Percentiles rank a stretch among this genome's conserved stretches.
phyloP scores from a whole-genome alignment of 2,888 invertebrate species.

The Ferdinandea cuprea region DNA sequence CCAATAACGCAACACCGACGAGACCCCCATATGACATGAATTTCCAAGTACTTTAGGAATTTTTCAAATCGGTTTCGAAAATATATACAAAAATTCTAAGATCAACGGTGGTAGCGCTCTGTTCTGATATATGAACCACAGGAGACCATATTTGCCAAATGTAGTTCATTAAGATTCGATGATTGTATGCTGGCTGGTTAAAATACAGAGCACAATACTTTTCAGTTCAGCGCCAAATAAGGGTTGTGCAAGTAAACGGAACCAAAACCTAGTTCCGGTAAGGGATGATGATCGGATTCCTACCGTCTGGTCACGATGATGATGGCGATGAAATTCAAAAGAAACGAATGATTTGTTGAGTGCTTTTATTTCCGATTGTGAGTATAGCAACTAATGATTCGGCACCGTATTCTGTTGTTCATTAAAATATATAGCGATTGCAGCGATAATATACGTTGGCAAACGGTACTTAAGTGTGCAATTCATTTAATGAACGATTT shows the following conservation, averaged over 20 bases:
- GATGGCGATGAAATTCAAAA: constrained; percentile 48
- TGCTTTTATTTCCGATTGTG: constrained; percentile 68
- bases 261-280: constrained; percentile 25
- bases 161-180: constrained; percentile 49
- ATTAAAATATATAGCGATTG: no score
- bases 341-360: constrained; percentile 65
- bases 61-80: constrained; percentile 33
- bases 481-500: no score
- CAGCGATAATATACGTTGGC: neutral
- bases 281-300: constrained; percentile 57
- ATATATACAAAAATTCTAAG: constrained; percentile 29
- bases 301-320: constrained; percentile 40
- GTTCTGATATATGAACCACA: constrained; percentile 30
- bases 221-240: constrained; percentile 38
- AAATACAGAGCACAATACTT: neutral
- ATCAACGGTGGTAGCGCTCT: constrained; percentile 52
- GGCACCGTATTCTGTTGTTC: neutral
- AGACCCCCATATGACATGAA: constrained; percentile 73
- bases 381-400: constrained; percentile 35
- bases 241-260: constrained; percentile 46
- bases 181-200: constrained; percentile 27
- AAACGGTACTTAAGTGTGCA: no score
- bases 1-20: constrained; percentile 24
- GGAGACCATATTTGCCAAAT: constrained; percentile 45
- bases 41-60: constrained; percentile 67